A percentile compares a stretch with the other conserved stretches of the same genome.
Conservation (phyloP, 2,113 vertebrate species). For the Neolamprologus modestus region DNA sequence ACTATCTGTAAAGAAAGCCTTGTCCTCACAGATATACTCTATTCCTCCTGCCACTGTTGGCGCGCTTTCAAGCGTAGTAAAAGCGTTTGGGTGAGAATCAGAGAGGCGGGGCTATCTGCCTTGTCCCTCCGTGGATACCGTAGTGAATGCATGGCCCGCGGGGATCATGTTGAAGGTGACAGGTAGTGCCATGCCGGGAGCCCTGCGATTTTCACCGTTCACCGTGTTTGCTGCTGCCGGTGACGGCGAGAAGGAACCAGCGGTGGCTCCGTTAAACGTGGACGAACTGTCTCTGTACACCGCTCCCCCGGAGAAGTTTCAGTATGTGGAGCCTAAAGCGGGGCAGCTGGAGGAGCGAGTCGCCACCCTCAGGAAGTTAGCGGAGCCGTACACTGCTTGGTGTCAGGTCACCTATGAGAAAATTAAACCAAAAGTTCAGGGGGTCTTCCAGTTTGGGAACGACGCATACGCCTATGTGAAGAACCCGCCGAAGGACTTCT, state of each 20-base stretch:
- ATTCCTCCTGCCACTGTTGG: background rate
- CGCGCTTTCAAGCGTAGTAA: background rate
- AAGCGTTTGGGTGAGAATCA: background rate
- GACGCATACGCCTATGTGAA: conserved; percentile 77
- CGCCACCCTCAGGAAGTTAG: conserved; percentile 31
- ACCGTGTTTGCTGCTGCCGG: conserved; percentile 9
- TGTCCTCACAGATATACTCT: background rate
- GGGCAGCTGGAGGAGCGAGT: conserved; percentile 49
- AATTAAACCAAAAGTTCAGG: conserved; percentile 78
- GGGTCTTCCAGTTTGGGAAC: conserved; percentile 68
- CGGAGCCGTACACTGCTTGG: conserved; percentile 30
- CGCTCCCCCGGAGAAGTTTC: background rate
- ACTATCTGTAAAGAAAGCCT: background rate
- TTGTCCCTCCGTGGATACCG: conserved; percentile 37
- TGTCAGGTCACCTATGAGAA: conserved; percentile 68
- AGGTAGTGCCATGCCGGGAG: conserved; percentile 17
- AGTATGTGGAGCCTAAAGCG: background rate
- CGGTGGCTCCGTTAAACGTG: background rate
- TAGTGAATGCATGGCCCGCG: conserved; percentile 1
- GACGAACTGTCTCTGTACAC: conserved; percentile 51
- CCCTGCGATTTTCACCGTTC: background rate
- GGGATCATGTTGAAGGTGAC: conserved; percentile 62
- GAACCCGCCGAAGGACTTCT: conserved; percentile 86
- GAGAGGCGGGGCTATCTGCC: background rate
- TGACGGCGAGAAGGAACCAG: background rate